Base-by-base conservation (phyloP, 2,797 vertebrate genomes). In the Fundulus diaphanus region DNA sequence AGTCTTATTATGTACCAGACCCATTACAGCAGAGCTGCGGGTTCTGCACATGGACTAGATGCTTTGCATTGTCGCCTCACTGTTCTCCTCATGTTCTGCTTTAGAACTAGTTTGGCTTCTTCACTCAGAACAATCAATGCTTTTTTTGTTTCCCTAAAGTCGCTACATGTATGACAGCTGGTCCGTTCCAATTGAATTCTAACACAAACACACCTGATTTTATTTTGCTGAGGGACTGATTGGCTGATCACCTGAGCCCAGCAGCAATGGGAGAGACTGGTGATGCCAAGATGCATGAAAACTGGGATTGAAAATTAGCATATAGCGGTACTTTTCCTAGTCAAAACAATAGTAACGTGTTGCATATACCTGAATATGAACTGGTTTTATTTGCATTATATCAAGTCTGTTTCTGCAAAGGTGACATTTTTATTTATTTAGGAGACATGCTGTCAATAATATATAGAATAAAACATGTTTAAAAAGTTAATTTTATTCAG, bases 21-120 rank as follows among this genome's bases (percentile, higher is more conserved):
- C 35, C 24, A 54, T 33, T 69, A 54, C 13, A 56, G 69, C 37
- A 54, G 33, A 59, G 33, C 1, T 69, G 49, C 56, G 5, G 69
- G 35, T 29, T 77, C 33, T 42, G 27, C 46, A 18, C 69, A 46
- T 40, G 12, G 35, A 72, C 31, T 72, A 57, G 22, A 76, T 67
- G 35, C 46, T 78, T 63, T 48, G 33, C 73, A 69, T 76, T 35
- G 31, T 57, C 31, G 56, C 29, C 8, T 24, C 12, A 33, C 65
- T 56, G 5, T 49, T 70, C 35, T 54, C n/a, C n/a, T 54, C 8
- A 1, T 51, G 44, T 37, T 69, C 33, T 24, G 0, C 1, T 61
- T 16, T 42, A 22, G 31, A 29, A 76, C 52, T 15, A 42, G 35
- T 70, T 7, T 3, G 59, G 8, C 22, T 84, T 67, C 72, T 29